Evolutionary conservation across 1,140 invertebrate species (phyloP).

Genomic region (Druon quercuslanigerum): DNA sequence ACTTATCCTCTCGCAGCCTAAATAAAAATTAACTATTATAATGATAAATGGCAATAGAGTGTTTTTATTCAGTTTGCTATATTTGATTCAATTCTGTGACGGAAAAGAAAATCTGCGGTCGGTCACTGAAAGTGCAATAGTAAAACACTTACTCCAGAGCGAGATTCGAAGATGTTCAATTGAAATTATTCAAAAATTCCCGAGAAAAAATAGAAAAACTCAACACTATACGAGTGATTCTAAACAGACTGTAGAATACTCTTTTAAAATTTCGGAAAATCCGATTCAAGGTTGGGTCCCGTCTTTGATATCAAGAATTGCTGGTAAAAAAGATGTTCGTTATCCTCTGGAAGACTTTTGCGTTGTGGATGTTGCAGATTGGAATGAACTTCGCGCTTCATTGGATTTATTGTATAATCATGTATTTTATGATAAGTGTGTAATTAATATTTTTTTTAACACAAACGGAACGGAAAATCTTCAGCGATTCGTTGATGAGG

Average conservation of each 20-base stretch:
- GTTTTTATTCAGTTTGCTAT: not conserved
- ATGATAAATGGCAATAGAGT: not conserved
- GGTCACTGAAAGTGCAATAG: not conserved
- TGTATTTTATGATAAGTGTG: not conserved
- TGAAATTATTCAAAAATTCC: not conserved
- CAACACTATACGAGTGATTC: not conserved
- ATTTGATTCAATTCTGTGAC: not conserved
- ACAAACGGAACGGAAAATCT: slow-evolving; percentile 38
- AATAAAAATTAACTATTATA: not conserved
- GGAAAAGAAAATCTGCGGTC: not conserved
- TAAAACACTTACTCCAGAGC: not conserved
- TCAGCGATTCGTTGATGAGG: slow-evolving; percentile 37
- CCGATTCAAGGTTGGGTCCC: not conserved
- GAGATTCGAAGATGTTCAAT: slow-evolving; percentile 1
- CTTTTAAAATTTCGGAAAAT: not conserved
- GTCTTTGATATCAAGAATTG: not conserved
- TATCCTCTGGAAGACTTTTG: slow-evolving; percentile 5
- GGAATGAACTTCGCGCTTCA: not conserved
- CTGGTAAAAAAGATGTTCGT: not conserved
- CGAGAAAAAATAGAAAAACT: not conserved
- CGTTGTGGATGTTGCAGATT: not conserved
- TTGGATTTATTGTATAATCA: not conserved
- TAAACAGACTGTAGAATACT: not conserved
- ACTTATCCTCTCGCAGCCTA: not conserved
- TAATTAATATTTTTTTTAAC: not conserved